Evolutionary conservation across 2,797 vertebrate species (phyloP).

Genomic region (Balearica regulorum): DNA sequence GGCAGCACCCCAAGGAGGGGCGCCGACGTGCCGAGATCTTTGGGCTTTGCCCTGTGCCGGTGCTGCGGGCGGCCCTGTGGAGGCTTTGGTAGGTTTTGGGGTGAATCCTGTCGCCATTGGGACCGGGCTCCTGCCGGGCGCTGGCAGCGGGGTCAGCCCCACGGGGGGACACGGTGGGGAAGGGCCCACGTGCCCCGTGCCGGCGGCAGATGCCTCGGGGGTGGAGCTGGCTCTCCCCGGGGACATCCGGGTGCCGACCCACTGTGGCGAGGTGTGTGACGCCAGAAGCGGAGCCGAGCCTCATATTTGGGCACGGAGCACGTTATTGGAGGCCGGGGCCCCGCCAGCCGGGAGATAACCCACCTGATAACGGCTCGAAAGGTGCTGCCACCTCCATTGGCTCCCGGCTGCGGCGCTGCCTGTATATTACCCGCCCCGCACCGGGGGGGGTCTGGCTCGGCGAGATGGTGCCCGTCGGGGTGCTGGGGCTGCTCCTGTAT

Average conservation of each 20-base stretch:
- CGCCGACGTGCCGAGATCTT: fast-evolving
- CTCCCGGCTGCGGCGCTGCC: not conserved
- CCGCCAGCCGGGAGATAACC: not conserved
- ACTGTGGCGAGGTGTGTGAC: not conserved
- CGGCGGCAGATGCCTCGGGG: not conserved
- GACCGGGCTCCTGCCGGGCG: not conserved
- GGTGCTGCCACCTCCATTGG: not conserved
- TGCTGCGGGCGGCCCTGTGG: fast-evolving
- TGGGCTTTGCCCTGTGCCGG: fast-evolving
- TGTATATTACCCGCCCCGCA: fast-evolving
- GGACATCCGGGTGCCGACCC: not conserved
- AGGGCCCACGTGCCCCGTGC: not conserved
- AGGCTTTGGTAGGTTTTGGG: not conserved
- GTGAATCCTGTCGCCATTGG: not conserved
- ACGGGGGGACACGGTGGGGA: fast-evolving
- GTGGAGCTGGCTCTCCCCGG: not conserved
- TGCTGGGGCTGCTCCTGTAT: not conserved
- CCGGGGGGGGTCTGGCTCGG: fast-evolving
- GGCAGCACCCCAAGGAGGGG: not conserved
- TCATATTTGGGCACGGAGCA: constrained; percentile 49
- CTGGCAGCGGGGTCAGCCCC: not conserved
- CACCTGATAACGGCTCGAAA: not conserved
- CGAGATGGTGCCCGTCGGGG: not conserved
- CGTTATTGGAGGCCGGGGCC: constrained; percentile 21
- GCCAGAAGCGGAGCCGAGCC: not conserved